Conservation (phyloP, 2,888 invertebrate genomes). For the Platycnemis pennipes region DNA sequence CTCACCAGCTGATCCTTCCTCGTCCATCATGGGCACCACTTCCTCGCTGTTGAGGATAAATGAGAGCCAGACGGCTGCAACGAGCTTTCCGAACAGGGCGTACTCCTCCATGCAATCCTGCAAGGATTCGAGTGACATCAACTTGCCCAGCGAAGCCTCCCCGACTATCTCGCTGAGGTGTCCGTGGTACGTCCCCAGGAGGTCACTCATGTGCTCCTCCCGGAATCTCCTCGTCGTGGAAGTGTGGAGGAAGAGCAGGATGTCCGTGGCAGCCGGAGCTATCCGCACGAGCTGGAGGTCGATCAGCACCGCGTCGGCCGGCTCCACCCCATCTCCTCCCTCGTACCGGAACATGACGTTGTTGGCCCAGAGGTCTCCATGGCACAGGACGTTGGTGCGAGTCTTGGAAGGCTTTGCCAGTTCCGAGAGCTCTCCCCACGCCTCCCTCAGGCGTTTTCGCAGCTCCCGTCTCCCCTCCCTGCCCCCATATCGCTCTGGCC, state of each 20-base stretch:
- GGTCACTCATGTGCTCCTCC: conserved; percentile 72
- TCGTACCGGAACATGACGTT: conserved; percentile 71
- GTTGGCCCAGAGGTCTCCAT: conserved; percentile 72
- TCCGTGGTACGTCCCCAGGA: conserved; percentile 74
- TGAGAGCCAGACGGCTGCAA: neutral
- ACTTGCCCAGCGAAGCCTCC: neutral
- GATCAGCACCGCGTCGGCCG: conserved; percentile 69
- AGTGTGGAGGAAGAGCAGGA: conserved; percentile 74
- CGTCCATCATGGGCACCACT: neutral
- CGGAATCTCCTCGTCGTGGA: conserved; percentile 73
- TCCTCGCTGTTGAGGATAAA: conserved; percentile 20
- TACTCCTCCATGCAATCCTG: neutral
- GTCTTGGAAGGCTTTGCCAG: conserved; percentile 68
- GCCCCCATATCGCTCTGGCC: neutral
- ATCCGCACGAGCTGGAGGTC: conserved; percentile 74
- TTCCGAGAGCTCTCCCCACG: neutral
- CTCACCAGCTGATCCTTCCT: neutral
- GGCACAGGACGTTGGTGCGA: conserved; percentile 69
- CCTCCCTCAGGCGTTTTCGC: neutral
- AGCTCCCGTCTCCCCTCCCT: neutral
- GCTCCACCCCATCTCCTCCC: neutral
- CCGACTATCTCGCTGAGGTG: conserved; percentile 72
- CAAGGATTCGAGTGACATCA: neutral
- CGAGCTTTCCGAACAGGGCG: neutral
- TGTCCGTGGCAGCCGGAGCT: conserved; percentile 73